phyloP scores from a whole-genome alignment of 1,140 invertebrate species.

The Diprion similis region DNA sequence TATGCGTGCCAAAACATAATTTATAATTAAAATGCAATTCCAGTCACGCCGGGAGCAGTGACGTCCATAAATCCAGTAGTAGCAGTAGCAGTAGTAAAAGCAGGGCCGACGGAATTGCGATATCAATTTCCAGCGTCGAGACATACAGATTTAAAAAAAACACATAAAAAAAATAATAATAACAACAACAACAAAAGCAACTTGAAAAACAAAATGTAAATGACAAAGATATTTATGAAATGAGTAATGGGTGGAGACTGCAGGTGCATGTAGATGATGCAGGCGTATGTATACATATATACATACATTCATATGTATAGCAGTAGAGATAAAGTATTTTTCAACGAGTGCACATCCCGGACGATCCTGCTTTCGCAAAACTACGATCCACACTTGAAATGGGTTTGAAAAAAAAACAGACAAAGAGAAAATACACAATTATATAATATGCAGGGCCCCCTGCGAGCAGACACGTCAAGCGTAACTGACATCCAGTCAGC shows the following conservation, averaged over 20 bases:
- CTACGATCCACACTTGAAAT: neutral
- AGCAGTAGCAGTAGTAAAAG: too few relatives aligned
- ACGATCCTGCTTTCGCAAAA: too few relatives aligned
- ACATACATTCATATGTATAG: neutral
- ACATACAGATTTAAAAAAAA: neutral
- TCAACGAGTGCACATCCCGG: neutral
- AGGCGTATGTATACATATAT: neutral
- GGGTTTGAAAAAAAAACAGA: neutral
- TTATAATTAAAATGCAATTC: constrained; percentile 8
- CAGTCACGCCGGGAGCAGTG: neutral
- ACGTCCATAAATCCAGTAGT: neutral
- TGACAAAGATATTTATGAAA: neutral
- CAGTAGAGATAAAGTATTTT: neutral
- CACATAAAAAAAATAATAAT: neutral
- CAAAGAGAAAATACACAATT: constrained; percentile 5
- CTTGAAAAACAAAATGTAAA: neutral
- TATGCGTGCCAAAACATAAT: neutral
- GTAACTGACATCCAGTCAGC: neutral
- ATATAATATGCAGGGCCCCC: neutral
- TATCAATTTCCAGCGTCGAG: neutral
- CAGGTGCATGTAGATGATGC: neutral
- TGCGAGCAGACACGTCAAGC: neutral
- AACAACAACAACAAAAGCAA: neutral
- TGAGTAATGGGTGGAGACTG: neutral
- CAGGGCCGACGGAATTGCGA: neutral